Conservation (phyloP, 2,113 vertebrate species). For the Nyctibius bracteatus region DNA sequence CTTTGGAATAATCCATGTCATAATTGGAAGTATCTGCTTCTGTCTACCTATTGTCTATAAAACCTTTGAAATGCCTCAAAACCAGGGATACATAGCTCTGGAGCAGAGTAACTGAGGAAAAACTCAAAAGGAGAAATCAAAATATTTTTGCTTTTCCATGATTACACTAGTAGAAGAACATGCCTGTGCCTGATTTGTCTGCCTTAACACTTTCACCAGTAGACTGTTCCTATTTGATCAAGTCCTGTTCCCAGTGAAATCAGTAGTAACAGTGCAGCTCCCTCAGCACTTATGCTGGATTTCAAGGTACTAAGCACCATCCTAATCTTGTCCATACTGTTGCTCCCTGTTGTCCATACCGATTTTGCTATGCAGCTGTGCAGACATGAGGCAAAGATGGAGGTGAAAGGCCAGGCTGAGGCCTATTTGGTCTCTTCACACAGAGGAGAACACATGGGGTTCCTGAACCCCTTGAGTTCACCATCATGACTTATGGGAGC, state of each 20-base stretch:
- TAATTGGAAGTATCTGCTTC: background rate
- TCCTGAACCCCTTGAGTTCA: background rate
- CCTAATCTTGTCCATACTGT: background rate
- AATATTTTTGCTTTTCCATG: background rate
- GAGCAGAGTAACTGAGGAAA: background rate
- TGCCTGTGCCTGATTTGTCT: background rate
- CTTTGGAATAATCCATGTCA: background rate
- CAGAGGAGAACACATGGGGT: background rate
- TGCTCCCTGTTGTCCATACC: fast-evolving
- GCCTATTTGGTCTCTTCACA: background rate
- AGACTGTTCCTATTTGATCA: background rate
- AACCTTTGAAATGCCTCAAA: background rate
- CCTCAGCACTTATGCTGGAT: background rate
- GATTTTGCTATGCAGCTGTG: background rate
- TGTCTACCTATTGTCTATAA: background rate
- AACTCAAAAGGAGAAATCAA: background rate
- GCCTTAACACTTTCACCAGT: background rate
- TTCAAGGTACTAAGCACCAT: background rate
- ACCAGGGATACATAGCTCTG: background rate
- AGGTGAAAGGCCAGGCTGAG: background rate
- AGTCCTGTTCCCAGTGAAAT: background rate
- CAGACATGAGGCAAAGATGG: background rate
- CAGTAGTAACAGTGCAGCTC: background rate
- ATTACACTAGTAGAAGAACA: background rate
- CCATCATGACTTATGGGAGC: fast-evolving